A percentile compares a stretch with the other conserved stretches of the same genome.
Conservation (phyloP, 1,140 invertebrate genomes). For the Drosophila yakuba region DNA sequence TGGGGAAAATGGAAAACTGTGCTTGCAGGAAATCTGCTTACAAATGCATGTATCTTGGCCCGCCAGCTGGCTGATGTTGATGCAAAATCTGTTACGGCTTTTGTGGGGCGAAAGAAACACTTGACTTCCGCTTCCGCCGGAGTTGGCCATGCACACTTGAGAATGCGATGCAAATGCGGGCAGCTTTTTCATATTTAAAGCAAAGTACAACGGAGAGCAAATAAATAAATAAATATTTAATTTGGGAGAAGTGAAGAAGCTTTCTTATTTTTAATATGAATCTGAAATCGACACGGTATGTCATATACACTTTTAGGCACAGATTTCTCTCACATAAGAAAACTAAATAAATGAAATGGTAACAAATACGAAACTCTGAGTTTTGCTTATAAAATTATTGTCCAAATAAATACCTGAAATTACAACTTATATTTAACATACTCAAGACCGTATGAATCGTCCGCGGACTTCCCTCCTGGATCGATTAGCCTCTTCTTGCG, state of each 20-base stretch:
- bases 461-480: background rate
- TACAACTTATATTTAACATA: background rate
- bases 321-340: no score
- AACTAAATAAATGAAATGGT: no score
- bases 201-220: slow-evolving; percentile 26
- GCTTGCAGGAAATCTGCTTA: slow-evolving; percentile 74
- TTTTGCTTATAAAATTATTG: background rate
- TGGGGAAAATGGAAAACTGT: slow-evolving; percentile 73
- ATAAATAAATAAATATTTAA: slow-evolving; percentile 77
- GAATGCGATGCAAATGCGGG: slow-evolving; percentile 49
- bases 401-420: slow-evolving; percentile 27
- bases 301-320: no score
- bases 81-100: slow-evolving; percentile 57
- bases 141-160: slow-evolving; percentile 50
- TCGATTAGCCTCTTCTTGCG: slow-evolving; percentile 14
- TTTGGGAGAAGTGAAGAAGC: background rate
- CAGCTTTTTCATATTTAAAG: slow-evolving; percentile 66
- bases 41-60: slow-evolving; percentile 66
- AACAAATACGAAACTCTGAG: background rate
- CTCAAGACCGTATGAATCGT: background rate
- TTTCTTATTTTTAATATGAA: background rate
- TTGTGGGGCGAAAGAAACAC: slow-evolving; percentile 62
- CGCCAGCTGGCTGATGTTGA: slow-evolving; percentile 28
- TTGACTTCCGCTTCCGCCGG: slow-evolving; percentile 72
- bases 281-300: background rate